phyloP scores from a whole-genome alignment of 2,888 invertebrate species.

The Thysanoteuthis rhombus region DNA sequence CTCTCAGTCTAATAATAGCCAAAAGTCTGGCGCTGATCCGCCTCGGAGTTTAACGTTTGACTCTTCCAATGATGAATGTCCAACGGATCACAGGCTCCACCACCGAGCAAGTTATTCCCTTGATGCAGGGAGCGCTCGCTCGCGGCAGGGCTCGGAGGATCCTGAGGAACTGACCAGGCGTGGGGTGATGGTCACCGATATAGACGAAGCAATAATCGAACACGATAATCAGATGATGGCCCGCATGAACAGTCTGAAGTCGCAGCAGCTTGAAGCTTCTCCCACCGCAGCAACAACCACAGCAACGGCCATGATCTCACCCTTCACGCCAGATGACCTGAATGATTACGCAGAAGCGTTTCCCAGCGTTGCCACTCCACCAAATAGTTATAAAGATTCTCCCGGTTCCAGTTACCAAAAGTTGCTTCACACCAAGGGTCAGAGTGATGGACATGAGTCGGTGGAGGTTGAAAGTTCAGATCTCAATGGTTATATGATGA shows the following conservation, averaged over 20 bases:
- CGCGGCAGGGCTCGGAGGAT: neutral
- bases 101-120: conserved; percentile 26
- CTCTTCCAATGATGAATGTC: neutral
- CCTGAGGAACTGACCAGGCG: neutral
- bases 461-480: neutral
- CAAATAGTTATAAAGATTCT: neutral
- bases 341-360: neutral
- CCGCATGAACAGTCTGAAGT: neutral
- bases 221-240: neutral
- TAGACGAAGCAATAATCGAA: conserved; percentile 17
- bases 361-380: neutral
- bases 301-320: neutral
- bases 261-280: neutral
- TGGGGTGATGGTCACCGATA: conserved; percentile 14
- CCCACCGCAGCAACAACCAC: neutral
- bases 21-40: neutral
- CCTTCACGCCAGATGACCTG: neutral
- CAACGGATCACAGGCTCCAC: neutral
- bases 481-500: neutral
- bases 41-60: conserved; percentile 21
- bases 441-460: neutral
- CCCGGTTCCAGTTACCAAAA: neutral
- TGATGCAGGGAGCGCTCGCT: neutral
- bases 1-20: neutral
- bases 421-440: neutral